phyloP scores from a whole-genome alignment of 1,140 invertebrate species.

The Musca vetustissima region DNA sequence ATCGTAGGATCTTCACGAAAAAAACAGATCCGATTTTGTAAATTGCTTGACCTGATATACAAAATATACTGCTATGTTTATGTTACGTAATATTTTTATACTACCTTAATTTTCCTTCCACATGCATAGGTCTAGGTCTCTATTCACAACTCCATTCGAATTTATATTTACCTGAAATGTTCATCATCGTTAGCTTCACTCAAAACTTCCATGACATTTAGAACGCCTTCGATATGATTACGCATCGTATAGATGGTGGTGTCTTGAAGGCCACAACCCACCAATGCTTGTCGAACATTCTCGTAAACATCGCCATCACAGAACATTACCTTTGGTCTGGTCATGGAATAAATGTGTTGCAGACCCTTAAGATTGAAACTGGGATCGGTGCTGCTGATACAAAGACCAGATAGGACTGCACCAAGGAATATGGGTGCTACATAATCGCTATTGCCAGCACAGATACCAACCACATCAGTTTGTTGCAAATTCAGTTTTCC shows the following conservation, averaged over 20 bases:
- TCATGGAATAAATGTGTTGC: slow-evolving; percentile 9
- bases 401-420: slow-evolving; percentile 38
- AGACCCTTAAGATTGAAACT: slow-evolving; percentile 31
- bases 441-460: neutral
- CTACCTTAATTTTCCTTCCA: too few relatives aligned
- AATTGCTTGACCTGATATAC: too few relatives aligned
- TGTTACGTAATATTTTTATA: too few relatives aligned
- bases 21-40: too few relatives aligned
- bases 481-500: neutral
- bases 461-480: neutral
- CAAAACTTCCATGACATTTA: slow-evolving; percentile 32
- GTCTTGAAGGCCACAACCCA: slow-evolving; percentile 13
- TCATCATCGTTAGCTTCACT: slow-evolving; percentile 30
- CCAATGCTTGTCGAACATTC: slow-evolving; percentile 32
- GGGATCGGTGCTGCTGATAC: slow-evolving; percentile 39
- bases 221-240: slow-evolving; percentile 35
- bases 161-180: slow-evolving; percentile 30
- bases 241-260: slow-evolving; percentile 36
- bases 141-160: too few relatives aligned
- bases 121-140: too few relatives aligned
- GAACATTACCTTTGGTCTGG: slow-evolving; percentile 37
- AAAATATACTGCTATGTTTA: too few relatives aligned
- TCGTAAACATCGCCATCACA: slow-evolving; percentile 41
- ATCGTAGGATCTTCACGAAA: too few relatives aligned
- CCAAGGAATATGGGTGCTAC: neutral